Evolutionary conservation across 1,140 invertebrate genomes (phyloP).

Genomic region (Popillia japonica): DNA sequence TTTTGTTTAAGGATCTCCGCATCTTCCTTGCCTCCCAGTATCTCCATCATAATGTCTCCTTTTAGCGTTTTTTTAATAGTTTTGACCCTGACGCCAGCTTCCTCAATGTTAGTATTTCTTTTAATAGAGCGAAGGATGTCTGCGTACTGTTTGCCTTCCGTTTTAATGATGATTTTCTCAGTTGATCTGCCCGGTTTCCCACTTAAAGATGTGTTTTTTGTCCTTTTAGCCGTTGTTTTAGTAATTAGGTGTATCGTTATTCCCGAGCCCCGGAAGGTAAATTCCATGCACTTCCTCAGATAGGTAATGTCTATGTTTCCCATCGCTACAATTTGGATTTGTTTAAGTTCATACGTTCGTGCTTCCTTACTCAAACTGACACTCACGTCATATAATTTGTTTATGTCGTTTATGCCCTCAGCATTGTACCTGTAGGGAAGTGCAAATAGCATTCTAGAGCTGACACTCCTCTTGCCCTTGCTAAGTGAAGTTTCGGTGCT

Average conservation of each 20-base stretch:
- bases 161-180: background rate
- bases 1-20: background rate
- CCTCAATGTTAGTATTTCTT: constrained; percentile 10
- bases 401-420: background rate
- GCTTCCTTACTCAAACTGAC: background rate
- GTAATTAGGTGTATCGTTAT: background rate
- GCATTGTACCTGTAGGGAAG: background rate
- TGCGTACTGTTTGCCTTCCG: background rate
- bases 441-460: background rate
- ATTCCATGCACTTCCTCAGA: background rate
- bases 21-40: background rate
- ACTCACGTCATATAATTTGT: background rate
- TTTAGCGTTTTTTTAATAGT: constrained; percentile 4
- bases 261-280: background rate
- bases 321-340: background rate
- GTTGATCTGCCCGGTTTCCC: background rate
- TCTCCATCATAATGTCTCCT: background rate
- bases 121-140: constrained; percentile 20
- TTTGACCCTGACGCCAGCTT: constrained; percentile 1
- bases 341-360: background rate
- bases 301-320: background rate
- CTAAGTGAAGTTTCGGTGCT: background rate
- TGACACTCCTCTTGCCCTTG: background rate
- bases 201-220: background rate
- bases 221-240: background rate